A percentile compares a stretch with the other conserved stretches of the same genome.
Evolutionary conservation across 2,888 invertebrate species (phyloP).

Genomic region (Dicranocentrus wangi): DNA sequence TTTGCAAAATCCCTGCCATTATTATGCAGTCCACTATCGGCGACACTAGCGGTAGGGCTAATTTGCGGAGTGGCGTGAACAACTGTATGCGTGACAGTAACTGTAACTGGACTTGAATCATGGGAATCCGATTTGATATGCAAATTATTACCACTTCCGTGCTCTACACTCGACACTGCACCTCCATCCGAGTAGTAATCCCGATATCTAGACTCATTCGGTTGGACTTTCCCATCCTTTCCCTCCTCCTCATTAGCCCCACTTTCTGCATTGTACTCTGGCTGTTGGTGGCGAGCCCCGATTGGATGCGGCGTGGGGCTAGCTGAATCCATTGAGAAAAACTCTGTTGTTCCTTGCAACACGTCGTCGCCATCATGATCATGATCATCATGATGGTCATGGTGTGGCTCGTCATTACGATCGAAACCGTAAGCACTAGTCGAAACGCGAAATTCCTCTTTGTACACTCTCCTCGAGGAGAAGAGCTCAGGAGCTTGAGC

Average conservation of each 20-base stretch:
- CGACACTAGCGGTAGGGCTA: constrained; percentile 25
- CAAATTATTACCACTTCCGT: constrained; percentile 32
- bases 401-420: too few relatives aligned
- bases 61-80: constrained; percentile 46
- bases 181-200: constrained; percentile 58
- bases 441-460: constrained; percentile 66
- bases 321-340: constrained; percentile 32
- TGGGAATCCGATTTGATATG: constrained; percentile 49
- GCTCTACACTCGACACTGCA: constrained; percentile 33
- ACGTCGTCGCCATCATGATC: constrained; percentile 29
- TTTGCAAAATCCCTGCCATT: not conserved
- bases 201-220: constrained; percentile 45
- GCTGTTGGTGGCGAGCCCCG: constrained; percentile 28
- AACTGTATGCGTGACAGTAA: constrained; percentile 64
- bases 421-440: constrained; percentile 41
- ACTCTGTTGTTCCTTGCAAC: constrained; percentile 60
- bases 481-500: constrained; percentile 39
- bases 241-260: constrained; percentile 31
- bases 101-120: constrained; percentile 52
- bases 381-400: constrained; percentile 8
- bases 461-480: constrained; percentile 59
- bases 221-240: constrained; percentile 26
- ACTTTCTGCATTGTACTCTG: constrained; percentile 22
- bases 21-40: constrained; percentile 8
- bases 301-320: constrained; percentile 44